Base-by-base conservation (phyloP, 2,113 vertebrate genomes). In the Numenius arquata region DNA sequence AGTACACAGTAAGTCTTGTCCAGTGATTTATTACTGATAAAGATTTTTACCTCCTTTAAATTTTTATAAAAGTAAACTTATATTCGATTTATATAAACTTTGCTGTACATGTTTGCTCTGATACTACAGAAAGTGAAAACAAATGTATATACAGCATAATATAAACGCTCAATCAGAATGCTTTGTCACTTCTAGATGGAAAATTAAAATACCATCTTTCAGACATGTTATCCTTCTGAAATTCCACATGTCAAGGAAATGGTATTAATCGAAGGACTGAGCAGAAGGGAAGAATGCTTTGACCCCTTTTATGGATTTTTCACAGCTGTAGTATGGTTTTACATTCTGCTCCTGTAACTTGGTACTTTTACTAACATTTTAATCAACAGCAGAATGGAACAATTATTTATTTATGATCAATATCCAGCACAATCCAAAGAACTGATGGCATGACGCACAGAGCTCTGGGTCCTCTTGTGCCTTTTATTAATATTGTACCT, bases 341-440 rank as follows among this genome's bases (percentile, higher is more conserved):
- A 84, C 43, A 95, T 94, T 96, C 92, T 88, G 11, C 17, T 88
- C 8, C 13, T 58, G 41, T 67, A 93, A 86, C 47, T 80, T 53
- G 43, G 32, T 88, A 74, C 19, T 88, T 96, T 90, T 80, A 18
- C n/a, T 84, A 90, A 68, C 79, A 89, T 90, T 92, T 94, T 92
- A 93, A 89, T 93, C 94, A 92, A 41, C 36, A 92, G 10, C 27
- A 48, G 40, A 88, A 93, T 45, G 7, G 30, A 90, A 89, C 8
- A 30, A 92, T 95, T 86, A 90, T 61, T 94, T 94, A 87, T 93
- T 95, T 94, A 85, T 92, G 36, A 86, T 85, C 88, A 65, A 87
- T 89, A 93, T 65, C 76, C 27, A 87, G 30, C 67, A 72, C 34
- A 89, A 68, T 52, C 32, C 40, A 81, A 61, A 87, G 76, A 94